Evolutionary conservation across 2,113 vertebrate genomes (phyloP).

Genomic region (Heterotis niloticus): DNA sequence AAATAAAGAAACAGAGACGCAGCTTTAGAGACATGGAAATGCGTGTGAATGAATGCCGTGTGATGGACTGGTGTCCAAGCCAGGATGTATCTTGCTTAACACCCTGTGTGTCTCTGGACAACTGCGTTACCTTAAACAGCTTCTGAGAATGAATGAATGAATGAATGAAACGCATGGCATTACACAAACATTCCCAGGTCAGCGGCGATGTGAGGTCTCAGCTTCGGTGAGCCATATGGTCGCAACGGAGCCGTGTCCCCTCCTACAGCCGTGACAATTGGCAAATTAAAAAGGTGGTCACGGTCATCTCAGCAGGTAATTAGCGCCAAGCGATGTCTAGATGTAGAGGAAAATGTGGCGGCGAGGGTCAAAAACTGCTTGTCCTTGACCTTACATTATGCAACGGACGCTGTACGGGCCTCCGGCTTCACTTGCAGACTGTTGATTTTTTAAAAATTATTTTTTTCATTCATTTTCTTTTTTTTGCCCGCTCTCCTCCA

Average conservation of each 20-base stretch:
- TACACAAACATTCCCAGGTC: too few relatives aligned
- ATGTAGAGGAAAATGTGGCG: neutral
- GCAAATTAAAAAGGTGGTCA: neutral
- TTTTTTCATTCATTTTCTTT: neutral
- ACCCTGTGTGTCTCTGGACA: too few relatives aligned
- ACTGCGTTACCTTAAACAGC: too few relatives aligned
- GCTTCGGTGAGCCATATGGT: neutral
- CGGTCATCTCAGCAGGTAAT: constrained; percentile 4
- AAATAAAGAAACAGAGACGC: too few relatives aligned
- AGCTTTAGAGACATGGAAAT: too few relatives aligned
- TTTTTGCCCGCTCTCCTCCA: neutral
- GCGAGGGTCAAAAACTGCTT: constrained; percentile 2
- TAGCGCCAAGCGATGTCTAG: constrained; percentile 4
- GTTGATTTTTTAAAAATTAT: neutral
- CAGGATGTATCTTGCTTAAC: too few relatives aligned
- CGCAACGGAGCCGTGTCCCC: neutral
- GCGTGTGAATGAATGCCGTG: too few relatives aligned
- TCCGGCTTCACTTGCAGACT: neutral
- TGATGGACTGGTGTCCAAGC: too few relatives aligned
- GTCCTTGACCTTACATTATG: constrained; percentile 3
- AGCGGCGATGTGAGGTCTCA: too few relatives aligned
- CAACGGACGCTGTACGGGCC: neutral
- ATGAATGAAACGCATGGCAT: too few relatives aligned
- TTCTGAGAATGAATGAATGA: too few relatives aligned
- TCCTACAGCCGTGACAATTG: neutral